Evolutionary conservation across 2,113 vertebrate genomes (phyloP), one percentile per base, ranked within the genome.

Genomic region (Lonchura striata): DNA sequence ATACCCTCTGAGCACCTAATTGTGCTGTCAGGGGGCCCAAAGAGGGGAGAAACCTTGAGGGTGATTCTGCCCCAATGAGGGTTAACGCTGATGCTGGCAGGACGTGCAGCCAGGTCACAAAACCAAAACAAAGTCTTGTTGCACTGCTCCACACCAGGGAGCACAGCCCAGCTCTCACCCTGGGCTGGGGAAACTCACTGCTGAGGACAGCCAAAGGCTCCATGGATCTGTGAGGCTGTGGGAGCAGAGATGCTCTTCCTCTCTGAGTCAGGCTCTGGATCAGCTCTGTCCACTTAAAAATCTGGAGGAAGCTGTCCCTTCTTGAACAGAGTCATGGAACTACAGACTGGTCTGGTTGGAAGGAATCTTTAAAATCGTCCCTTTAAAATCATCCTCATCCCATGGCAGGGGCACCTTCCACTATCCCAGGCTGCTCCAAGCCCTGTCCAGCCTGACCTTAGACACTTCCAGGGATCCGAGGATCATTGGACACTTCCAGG

Each of bases 191-290:
- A 84, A 57, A 50, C n/a, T 52, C 4, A 3, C 18, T 65, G 7
- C 15, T 39, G n/a, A 14, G 72, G 28, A 4, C 21, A 71, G 60
- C 31, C 47, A 39, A 49, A 23, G 52, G 37, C 46, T 74, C 68
- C 1, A 1, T n/a, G 60, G 46, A 8, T 50, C 14, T 0, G 1
- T 35, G 57, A 28, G 79, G 49, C 28, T 19, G 6, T 4, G 10
- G 88, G 46, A 69, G 18, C 0, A 0, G 56, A 61, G 69, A 10
- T 6, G 2, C 46, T 74, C 24, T 31, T 20, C 37, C 21, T 20
- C 33, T 35, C n/a, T 5, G 17, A 59, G 56, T n/a, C 52, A 60
- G 37, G 52, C 6, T 59, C 42, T 6, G 3, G 18, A 19, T 61
- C 70, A 72, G 30, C 70, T 74, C n/a, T 2, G 1, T 33, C 46